Percentiles rank a stretch among this genome's conserved stretches.
Evolutionary conservation across 2,113 vertebrate species (phyloP).

Genomic region (Macaca fascicularis): T2T-MFA8v1.1 NC_088386.1:132670001-132670500

Average conservation of each 20-base stretch:
- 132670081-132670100: accelerated
- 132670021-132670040: too few relatives aligned
- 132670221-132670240: accelerated
- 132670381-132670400: accelerated
- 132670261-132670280: too few relatives aligned
- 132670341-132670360: background rate
- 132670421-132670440: too few relatives aligned
- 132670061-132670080: background rate
- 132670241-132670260: background rate
- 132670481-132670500: background rate
- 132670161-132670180: accelerated
- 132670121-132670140: accelerated
- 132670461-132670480: too few relatives aligned
- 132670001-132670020: too few relatives aligned
- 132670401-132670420: background rate
- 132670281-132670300: accelerated
- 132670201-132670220: accelerated
- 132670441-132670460: accelerated
- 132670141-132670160: too few relatives aligned
- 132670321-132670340: background rate
- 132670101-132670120: too few relatives aligned
- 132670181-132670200: accelerated
- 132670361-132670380: too few relatives aligned
- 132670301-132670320: accelerated
- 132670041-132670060: too few relatives aligned